Percentiles rank a stretch among this genome's conserved stretches.
phyloP scores from a whole-genome alignment of 2,797 vertebrate genomes.

The Amblyraja radiata region DNA sequence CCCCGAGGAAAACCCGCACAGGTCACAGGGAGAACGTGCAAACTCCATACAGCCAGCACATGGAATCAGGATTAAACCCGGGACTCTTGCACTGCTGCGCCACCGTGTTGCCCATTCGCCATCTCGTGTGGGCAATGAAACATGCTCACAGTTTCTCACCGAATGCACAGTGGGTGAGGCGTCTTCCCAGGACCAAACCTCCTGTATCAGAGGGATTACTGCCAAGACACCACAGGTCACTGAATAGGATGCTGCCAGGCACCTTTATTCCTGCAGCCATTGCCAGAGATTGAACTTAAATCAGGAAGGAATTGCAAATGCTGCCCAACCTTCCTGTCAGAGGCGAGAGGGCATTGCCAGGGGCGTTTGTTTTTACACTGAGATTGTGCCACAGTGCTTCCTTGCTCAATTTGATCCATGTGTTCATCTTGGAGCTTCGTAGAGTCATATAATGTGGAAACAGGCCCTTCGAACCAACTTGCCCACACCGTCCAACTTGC shows the following conservation, averaged over 20 bases:
- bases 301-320: neutral
- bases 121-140: neutral
- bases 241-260: neutral
- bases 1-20: too few relatives aligned
- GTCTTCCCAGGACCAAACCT: neutral
- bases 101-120: neutral
- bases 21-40: too few relatives aligned
- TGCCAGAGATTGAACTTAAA: neutral
- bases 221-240: neutral
- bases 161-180: neutral
- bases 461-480: too few relatives aligned
- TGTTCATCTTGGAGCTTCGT: neutral
- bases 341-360: too few relatives aligned
- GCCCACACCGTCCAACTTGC: too few relatives aligned
- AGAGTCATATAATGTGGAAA: too few relatives aligned
- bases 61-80: too few relatives aligned
- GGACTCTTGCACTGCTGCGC: too few relatives aligned
- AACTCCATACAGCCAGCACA: too few relatives aligned
- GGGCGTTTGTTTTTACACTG: neutral
- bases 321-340: neutral
- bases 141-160: neutral
- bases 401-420: neutral
- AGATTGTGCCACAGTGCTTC: neutral
- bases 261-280: neutral
- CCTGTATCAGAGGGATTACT: neutral